Conservation (phyloP, 1,140 invertebrate species). For the Pollicipes pollicipes region DNA sequence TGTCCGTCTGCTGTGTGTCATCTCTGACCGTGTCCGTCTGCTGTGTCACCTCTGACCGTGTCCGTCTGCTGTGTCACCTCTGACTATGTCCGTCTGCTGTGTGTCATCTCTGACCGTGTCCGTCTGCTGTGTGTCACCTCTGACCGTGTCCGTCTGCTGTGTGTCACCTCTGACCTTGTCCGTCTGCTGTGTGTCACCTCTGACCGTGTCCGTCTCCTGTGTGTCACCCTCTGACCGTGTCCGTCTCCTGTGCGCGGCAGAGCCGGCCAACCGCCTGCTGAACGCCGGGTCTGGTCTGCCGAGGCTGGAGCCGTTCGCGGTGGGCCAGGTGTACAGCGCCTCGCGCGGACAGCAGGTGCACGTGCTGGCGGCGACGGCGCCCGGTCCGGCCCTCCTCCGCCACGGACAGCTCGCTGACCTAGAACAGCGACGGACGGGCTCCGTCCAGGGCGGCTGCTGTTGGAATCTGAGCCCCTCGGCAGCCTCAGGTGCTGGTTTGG, state of each 20-base stretch:
- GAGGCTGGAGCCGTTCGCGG: conserved; percentile 59
- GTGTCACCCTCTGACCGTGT: background rate
- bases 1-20: no score
- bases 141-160: conserved; percentile 16
- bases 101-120: no score
- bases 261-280: background rate
- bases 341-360: conserved; percentile 74
- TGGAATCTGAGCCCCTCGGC: no score
- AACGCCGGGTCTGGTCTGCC: conserved; percentile 28
- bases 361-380: conserved; percentile 40
- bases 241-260: background rate
- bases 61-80: no score
- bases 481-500: no score
- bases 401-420: background rate
- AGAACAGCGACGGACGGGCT: no score
- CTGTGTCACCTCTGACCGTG: no score
- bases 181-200: background rate
- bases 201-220: background rate
- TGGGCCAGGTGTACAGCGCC: conserved; percentile 71
- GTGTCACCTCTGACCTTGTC: conserved; percentile 1
- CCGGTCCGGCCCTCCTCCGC: conserved; percentile 6
- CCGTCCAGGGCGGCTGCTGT: no score
- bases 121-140: conserved; percentile 14
- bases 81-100: no score
- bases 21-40: no score